A percentile compares a stretch with the other conserved stretches of the same genome.
Conservation (phyloP, 23 tunicate genomes). For the Botrylloides violaceus region DNA sequence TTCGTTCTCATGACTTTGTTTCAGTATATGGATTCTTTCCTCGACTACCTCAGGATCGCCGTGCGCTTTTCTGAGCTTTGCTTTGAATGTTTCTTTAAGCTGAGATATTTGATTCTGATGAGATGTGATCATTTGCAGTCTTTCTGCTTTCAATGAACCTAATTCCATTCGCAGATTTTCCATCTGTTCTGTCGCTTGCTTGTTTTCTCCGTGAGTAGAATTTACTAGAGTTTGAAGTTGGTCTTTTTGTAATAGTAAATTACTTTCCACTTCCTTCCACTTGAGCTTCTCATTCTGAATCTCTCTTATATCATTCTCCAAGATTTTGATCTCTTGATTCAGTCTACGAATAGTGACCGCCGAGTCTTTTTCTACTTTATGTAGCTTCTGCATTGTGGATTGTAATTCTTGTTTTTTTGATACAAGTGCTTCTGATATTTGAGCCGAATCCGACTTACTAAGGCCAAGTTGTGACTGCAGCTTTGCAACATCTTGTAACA, state of each 20-base stretch:
- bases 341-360: constrained; percentile 54
- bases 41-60: constrained; percentile 27
- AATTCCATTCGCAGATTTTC: constrained; percentile 31
- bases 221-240: constrained; percentile 23
- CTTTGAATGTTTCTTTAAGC: constrained; percentile 52
- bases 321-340: constrained; percentile 55
- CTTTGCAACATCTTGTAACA: not conserved
- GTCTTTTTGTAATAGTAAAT: constrained; percentile 28
- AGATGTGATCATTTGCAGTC: constrained; percentile 58
- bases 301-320: constrained; percentile 44
- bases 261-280: constrained; percentile 28
- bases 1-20: constrained; percentile 23
- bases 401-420: constrained; percentile 51
- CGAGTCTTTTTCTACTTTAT: constrained; percentile 61
- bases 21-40: constrained; percentile 7
- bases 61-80: constrained; percentile 39
- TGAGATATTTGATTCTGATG: constrained; percentile 84
- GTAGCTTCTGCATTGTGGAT: constrained; percentile 28
- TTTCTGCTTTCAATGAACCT: constrained; percentile 45
- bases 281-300: constrained; percentile 30
- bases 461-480: constrained; percentile 19
- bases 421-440: constrained; percentile 8
- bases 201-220: constrained; percentile 27
- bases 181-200: constrained; percentile 29
- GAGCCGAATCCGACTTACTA: constrained; percentile 1